Conservation (phyloP, 2,113 vertebrate species). For the Pseudorectes ferrugineus region DNA sequence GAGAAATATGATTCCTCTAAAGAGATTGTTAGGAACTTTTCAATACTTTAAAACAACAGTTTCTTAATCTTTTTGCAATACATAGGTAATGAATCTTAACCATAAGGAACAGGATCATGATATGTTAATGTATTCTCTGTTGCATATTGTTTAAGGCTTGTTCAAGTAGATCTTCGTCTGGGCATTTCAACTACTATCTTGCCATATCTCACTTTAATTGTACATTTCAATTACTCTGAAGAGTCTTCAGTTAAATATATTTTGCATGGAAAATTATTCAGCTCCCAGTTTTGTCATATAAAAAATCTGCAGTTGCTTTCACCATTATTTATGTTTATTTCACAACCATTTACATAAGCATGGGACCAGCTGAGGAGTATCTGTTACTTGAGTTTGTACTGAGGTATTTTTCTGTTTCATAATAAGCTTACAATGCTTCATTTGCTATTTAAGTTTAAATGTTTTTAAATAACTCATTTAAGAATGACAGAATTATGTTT, state of each 20-base stretch:
- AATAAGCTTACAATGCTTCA: not conserved
- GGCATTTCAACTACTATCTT: not conserved
- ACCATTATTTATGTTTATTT: not conserved
- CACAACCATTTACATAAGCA: not conserved
- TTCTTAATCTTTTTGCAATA: not conserved
- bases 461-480: not conserved
- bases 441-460: not conserved
- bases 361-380: not conserved
- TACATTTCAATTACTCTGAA: not conserved
- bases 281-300: not conserved
- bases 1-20: not conserved
- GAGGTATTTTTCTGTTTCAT: not conserved
- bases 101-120: not conserved
- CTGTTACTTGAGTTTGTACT: not conserved
- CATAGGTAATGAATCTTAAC: not conserved
- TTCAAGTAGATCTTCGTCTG: not conserved
- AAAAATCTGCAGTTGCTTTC: not conserved
- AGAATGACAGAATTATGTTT: not conserved
- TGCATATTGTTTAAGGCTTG: not conserved
- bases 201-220: not conserved
- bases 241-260: not conserved
- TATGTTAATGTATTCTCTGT: not conserved
- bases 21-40: not conserved
- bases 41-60: not conserved
- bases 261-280: not conserved